A percentile compares a stretch with the other conserved stretches of the same genome.
Evolutionary conservation across 23 tunicate genomes (phyloP).

Genomic region (Halocynthia aurantium): DNA sequence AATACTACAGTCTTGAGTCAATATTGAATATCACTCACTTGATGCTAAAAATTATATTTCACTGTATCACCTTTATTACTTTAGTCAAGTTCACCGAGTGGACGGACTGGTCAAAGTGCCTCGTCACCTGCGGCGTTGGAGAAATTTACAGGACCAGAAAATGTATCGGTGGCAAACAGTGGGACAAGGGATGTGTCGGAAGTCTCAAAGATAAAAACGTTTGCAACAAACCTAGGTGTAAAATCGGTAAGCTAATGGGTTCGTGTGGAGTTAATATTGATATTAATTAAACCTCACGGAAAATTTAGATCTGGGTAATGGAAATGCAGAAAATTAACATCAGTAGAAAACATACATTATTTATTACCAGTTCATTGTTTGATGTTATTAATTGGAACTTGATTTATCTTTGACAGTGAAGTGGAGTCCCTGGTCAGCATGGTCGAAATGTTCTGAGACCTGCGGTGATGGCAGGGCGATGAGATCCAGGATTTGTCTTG

Average conservation of each 20-base stretch:
- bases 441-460: slow-evolving; percentile 11
- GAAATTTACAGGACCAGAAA: slow-evolving; percentile 7
- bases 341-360: too few species aligned
- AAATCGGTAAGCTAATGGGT: background rate
- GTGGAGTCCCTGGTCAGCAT: slow-evolving; percentile 19
- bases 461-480: slow-evolving; percentile 12
- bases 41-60: background rate
- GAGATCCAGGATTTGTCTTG: slow-evolving; percentile 7
- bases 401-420: background rate
- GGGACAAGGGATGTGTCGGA: slow-evolving; percentile 15
- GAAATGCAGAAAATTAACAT: too few species aligned
- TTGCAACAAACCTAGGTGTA: slow-evolving; percentile 11
- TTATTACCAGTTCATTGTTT: too few species aligned
- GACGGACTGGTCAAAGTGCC: slow-evolving; percentile 18
- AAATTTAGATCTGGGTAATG: too few species aligned
- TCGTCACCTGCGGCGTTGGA: slow-evolving; percentile 4
- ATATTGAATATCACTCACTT: background rate
- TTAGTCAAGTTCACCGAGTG: slow-evolving; percentile 7
- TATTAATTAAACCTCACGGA: too few species aligned
- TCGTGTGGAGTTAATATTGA: too few species aligned
- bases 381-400: too few species aligned
- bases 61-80: background rate
- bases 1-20: background rate
- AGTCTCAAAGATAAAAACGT: background rate
- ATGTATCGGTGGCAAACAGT: slow-evolving; percentile 16